phyloP scores from a whole-genome alignment of 2,113 vertebrate species.

The Istiophorus platypterus region DNA sequence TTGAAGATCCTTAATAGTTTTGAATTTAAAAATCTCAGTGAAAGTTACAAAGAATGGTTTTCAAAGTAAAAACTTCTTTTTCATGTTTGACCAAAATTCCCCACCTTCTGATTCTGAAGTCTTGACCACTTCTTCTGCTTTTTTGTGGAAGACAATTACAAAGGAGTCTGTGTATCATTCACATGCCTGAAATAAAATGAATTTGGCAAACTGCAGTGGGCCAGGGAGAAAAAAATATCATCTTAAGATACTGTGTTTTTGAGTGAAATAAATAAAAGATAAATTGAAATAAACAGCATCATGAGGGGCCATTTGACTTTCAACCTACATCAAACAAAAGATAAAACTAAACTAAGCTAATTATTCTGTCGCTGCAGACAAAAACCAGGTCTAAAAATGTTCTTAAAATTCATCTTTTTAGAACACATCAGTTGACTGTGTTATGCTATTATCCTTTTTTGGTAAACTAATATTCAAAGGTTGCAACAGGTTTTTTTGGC shows the following conservation, averaged over 20 bases:
- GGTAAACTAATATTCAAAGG: neutral
- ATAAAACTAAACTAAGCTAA: constrained; percentile 14
- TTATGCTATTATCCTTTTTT: neutral
- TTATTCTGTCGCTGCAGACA: constrained; percentile 22
- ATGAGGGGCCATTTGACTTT: constrained; percentile 24
- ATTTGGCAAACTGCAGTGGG: constrained; percentile 51
- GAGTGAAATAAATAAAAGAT: too few relatives aligned
- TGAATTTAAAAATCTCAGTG: constrained; percentile 1
- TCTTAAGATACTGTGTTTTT: constrained; percentile 32
- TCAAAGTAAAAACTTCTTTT: constrained; percentile 23
- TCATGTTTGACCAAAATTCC: constrained; percentile 17
- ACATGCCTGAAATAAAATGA: constrained; percentile 59
- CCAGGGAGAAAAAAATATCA: constrained; percentile 40
- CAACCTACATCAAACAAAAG: constrained; percentile 21
- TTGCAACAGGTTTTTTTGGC: constrained; percentile 6
- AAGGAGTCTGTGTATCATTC: constrained; percentile 58
- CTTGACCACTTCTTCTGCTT: constrained; percentile 28
- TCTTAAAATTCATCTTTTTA: neutral
- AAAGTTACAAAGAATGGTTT: constrained; percentile 16
- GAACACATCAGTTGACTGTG: neutral
- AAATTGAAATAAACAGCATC: constrained; percentile 39
- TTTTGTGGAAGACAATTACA: constrained; percentile 42
- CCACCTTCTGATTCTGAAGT: constrained; percentile 25
- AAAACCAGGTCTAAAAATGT: constrained; percentile 4
- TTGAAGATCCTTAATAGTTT: constrained; percentile 29